phyloP scores from a whole-genome alignment of 2,113 vertebrate species.

The Saiga tatarica region DNA sequence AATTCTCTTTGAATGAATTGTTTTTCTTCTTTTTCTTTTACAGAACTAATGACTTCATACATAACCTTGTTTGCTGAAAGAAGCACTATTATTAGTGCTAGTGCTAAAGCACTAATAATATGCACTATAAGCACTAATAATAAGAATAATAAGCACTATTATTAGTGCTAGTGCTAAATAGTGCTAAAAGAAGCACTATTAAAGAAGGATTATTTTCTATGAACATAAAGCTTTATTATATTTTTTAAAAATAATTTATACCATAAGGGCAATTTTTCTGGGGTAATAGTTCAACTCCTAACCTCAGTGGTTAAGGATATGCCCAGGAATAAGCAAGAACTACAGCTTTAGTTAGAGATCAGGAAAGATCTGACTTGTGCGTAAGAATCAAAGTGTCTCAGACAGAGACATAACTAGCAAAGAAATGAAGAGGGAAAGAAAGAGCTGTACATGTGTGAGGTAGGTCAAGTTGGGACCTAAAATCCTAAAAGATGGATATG shows the following conservation, averaged over 20 bases:
- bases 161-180: neutral
- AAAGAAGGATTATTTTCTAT: neutral
- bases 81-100: neutral
- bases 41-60: slow-evolving; percentile 9
- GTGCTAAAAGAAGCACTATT: neutral
- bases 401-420: neutral
- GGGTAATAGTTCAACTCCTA: neutral
- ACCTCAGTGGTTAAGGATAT: neutral
- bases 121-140: no score
- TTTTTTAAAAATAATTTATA: neutral
- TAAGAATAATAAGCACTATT: no score
- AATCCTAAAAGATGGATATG: neutral
- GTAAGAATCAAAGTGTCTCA: neutral
- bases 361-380: neutral
- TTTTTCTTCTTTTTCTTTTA: slow-evolving; percentile 24
- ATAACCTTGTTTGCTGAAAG: slow-evolving; percentile 5
- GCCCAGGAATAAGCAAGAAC: neutral
- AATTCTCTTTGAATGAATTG: neutral
- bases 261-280: neutral
- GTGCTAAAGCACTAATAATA: neutral
- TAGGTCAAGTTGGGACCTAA: neutral
- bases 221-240: slow-evolving; percentile 24
- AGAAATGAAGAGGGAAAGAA: neutral
- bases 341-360: neutral
- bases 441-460: neutral